These are phyloP conservation scores for Bimastos eiseni DNA, from an alignment of 2,888 invertebrate species.

Conservation along the genomic window DNA sequence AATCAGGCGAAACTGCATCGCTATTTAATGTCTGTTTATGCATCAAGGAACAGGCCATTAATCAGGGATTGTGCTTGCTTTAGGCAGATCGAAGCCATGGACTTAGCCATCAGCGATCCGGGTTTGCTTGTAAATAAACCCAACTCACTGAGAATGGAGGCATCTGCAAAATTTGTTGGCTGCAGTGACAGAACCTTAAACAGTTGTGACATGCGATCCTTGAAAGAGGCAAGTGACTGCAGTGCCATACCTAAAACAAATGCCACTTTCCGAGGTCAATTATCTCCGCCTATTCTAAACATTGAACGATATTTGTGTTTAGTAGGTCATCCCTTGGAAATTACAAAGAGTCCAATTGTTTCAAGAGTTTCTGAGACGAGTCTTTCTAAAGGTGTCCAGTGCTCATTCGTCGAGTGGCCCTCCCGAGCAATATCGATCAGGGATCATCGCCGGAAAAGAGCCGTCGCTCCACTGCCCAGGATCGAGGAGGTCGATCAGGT, in stretches of 20 bases:
- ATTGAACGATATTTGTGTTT: background rate
- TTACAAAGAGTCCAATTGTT: background rate
- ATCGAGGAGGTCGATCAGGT: background rate
- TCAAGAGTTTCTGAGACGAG: background rate
- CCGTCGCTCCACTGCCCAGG: background rate
- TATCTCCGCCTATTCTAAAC: background rate
- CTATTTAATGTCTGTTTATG: conserved; percentile 7
- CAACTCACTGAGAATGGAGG: background rate
- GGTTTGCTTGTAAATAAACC: conserved; percentile 13
- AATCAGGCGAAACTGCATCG: background rate
- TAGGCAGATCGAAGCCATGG: background rate
- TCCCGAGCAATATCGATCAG: background rate
- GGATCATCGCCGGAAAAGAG: background rate
- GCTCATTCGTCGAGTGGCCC: background rate
- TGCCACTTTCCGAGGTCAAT: background rate
- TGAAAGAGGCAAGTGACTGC: background rate
- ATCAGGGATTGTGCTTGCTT: conserved; percentile 13
- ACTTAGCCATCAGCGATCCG: background rate
- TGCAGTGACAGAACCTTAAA: background rate
- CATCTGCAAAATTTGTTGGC: background rate
- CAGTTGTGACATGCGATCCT: background rate
- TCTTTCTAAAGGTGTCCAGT: background rate
- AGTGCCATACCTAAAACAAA: background rate
- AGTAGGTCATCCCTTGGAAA: background rate
- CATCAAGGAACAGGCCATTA: conserved; percentile 5